phyloP scores from a whole-genome alignment of 2,888 invertebrate species.

The Eulithis prunata region DNA sequence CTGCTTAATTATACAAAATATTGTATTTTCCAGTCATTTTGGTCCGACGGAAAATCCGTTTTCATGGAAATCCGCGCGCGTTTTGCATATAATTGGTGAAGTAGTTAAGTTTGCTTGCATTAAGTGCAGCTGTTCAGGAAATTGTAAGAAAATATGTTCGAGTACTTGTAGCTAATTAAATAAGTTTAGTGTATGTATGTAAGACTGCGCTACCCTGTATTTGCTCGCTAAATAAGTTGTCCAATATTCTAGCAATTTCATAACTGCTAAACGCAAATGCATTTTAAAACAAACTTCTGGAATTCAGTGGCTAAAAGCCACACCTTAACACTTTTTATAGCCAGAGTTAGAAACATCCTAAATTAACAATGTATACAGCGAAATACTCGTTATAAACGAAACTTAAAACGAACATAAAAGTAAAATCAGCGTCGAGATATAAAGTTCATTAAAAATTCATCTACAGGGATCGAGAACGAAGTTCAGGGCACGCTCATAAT shows the following conservation, averaged over 20 bases:
- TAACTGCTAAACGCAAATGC: too few species aligned
- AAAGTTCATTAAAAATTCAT: constrained; percentile 45
- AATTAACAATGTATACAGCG: constrained; percentile 21
- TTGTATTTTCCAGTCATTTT: constrained; percentile 45
- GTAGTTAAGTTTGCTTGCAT: constrained; percentile 35
- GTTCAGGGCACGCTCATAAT: constrained; percentile 42
- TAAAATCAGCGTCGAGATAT: constrained; percentile 36
- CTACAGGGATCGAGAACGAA: constrained; percentile 40
- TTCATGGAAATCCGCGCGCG: constrained; percentile 31
- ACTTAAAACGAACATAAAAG: constrained; percentile 37
- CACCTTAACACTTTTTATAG: not conserved
- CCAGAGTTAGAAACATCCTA: constrained; percentile 18
- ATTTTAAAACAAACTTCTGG: not conserved
- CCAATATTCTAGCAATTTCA: too few species aligned
- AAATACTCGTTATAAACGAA: constrained; percentile 34
- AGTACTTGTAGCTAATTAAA: constrained; percentile 22
- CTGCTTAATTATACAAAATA: constrained; percentile 69
- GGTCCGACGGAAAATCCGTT: constrained; percentile 30
- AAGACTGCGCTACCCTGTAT: not conserved
- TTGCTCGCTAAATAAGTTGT: not conserved
- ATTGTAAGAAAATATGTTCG: constrained; percentile 15
- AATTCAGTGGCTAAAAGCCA: not conserved
- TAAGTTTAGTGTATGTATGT: constrained; percentile 18
- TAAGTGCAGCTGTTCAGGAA: constrained; percentile 37
- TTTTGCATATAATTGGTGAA: constrained; percentile 37